Evolutionary conservation across 2,113 vertebrate genomes (phyloP).

Genomic region (Ranitomeya variabilis): DNA sequence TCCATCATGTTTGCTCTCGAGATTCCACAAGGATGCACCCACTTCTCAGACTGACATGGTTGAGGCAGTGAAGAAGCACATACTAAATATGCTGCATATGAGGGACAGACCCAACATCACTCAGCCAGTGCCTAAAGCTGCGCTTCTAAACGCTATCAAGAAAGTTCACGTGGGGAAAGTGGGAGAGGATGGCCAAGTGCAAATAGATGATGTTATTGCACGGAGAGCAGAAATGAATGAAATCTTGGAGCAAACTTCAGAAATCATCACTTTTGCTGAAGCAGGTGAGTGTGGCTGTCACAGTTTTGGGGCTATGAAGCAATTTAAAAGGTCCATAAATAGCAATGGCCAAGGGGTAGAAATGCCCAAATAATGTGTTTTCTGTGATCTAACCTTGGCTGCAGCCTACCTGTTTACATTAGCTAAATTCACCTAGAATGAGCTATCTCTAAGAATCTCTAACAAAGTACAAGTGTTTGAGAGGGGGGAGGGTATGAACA

Average conservation of each 20-base stretch:
- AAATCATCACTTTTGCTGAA: constrained; percentile 98
- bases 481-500: constrained; percentile 57
- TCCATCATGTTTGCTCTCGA: constrained; percentile 84
- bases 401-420: constrained; percentile 65
- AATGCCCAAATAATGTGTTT: constrained; percentile 27
- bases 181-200: constrained; percentile 90
- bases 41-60: constrained; percentile 85
- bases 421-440: constrained; percentile 65
- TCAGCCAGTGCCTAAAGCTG: constrained; percentile 92
- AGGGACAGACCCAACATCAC: constrained; percentile 95
- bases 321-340: background rate
- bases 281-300: constrained; percentile 82
- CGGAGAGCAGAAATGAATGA: constrained; percentile 78
- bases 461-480: constrained; percentile 62
- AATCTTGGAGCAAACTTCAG: constrained; percentile 88
- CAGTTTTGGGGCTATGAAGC: constrained; percentile 55
- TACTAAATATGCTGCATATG: constrained; percentile 93
- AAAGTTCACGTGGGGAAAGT: constrained; percentile 96
- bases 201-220: constrained; percentile 91
- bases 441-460: constrained; percentile 63
- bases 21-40: constrained; percentile 81
- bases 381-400: constrained; percentile 63
- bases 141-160: constrained; percentile 94
- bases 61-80: constrained; percentile 96
- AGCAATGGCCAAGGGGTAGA: background rate